Base-by-base conservation (phyloP, 2,888 invertebrate genomes). In the Drosophila subquinaria region DNA sequence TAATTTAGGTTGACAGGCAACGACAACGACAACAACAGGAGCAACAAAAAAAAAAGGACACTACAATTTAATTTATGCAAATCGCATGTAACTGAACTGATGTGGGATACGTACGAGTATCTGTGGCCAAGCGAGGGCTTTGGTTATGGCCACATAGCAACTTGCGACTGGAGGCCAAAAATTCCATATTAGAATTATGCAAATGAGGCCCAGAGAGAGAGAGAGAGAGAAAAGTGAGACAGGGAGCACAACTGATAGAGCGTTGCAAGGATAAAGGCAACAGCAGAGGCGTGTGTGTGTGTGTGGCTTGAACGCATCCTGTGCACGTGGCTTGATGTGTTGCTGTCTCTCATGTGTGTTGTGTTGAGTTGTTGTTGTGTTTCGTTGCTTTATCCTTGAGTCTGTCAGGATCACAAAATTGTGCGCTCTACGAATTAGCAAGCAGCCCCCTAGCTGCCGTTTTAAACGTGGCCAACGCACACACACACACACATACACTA, bases 161-260 rank as follows among this genome's bases (percentile, higher is more conserved):
- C 40, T 50, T 17, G 48, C 47, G 23, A 68, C 53, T 51, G 59
- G 15, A 61, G 66, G 68, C 69, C 73, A 71, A 83, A 87, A 83
- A 73, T 82, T 76, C 68, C 87, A 84, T 87, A 88, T 87, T 82
- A 78, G 82, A 88, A 88, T 88, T 88, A 88, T 88, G 87, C 79
- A 88, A 88, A 88, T 88, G 62, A 82, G 73, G 15, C 56, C 8
- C 13, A 33, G 10, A 17, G 35, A 36, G n/a, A 38, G 35, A 36
- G n/a, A 38, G 35, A 20, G 42, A 36, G 33, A 6, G 20, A 17
- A 23, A 17, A n/a, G 4, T 23, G 36, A 30, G 50, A 15, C n/a
- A 36, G 27, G 23, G 27, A 50, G 40, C 20, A 10, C 10, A 20
- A 11, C 30, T 38, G 45, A 45, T 30, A 9, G 40, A 17, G 47